Conservation (phyloP, 2,797 vertebrate genomes). For the Lutjanus argentimaculatus region DNA sequence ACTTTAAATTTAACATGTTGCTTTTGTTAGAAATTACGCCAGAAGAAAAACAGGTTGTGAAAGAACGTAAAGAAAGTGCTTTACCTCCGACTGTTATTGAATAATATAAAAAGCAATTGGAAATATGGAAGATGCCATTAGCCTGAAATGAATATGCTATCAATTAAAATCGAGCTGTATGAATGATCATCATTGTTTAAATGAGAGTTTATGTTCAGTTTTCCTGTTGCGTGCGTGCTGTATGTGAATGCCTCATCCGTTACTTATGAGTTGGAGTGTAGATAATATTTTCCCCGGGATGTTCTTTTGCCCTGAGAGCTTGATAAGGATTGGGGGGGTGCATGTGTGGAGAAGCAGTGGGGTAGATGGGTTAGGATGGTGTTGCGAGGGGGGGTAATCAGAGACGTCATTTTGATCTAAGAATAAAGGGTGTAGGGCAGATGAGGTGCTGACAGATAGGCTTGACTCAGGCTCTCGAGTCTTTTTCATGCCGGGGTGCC, state of each 20-base stretch:
- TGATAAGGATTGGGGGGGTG: constrained; percentile 45
- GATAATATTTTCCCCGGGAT: constrained; percentile 11
- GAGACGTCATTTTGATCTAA: constrained; percentile 84
- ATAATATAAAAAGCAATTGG: constrained; percentile 44
- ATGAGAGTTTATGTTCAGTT: constrained; percentile 41
- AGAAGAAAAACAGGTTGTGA: constrained; percentile 13
- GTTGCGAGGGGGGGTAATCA: constrained; percentile 70
- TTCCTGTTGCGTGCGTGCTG: background rate
- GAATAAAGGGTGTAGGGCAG: constrained; percentile 85
- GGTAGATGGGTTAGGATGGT: constrained; percentile 38
- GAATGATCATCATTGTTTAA: constrained; percentile 51
- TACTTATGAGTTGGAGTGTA: constrained; percentile 29
- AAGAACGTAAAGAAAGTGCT: constrained; percentile 23
- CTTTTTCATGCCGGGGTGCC: constrained; percentile 84
- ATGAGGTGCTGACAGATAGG: constrained; percentile 85
- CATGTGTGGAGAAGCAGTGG: constrained; percentile 36
- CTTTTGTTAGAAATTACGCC: constrained; percentile 14
- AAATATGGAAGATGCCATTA: constrained; percentile 46
- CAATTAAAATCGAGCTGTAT: constrained; percentile 45
- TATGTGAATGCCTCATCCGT: constrained; percentile 10
- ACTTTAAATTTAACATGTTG: background rate
- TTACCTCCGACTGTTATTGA: constrained; percentile 33
- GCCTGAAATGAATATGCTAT: constrained; percentile 53
- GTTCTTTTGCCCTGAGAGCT: constrained; percentile 45
- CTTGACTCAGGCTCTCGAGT: constrained; percentile 70